Evolutionary conservation across 2,113 vertebrate species (phyloP).

Genomic region (Alouatta palliata): DNA sequence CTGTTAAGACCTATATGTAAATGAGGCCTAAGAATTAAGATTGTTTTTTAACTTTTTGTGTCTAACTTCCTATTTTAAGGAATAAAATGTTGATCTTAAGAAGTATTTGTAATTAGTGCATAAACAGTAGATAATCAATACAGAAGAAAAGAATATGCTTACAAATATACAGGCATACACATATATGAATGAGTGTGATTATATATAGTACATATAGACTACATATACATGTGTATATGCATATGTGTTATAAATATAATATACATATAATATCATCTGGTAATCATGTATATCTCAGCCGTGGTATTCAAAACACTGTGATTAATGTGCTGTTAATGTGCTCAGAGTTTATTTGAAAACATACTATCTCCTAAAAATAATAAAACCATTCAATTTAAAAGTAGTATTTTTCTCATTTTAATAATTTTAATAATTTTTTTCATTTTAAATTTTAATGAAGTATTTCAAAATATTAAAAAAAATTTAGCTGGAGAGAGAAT

Average conservation of each 20-base stretch:
- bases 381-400: not conserved
- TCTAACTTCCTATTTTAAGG: not conserved
- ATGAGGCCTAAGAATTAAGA: not conserved
- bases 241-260: not conserved
- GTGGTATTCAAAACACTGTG: not conserved
- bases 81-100: not conserved
- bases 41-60: not conserved
- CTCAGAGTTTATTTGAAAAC: slow-evolving; percentile 7
- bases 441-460: slow-evolving; percentile 36
- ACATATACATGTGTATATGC: not conserved
- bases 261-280: not conserved
- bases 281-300: not conserved
- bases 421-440: not conserved
- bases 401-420: slow-evolving; percentile 23
- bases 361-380: slow-evolving; percentile 3
- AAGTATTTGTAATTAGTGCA: not conserved
- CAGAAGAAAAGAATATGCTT: not conserved
- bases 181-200: not conserved
- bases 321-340: not conserved
- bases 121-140: not conserved
- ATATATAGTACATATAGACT: not conserved
- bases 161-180: not conserved
- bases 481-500: slow-evolving; percentile 19
- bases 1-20: not conserved
- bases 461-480: slow-evolving; percentile 56